Conservation (phyloP, 2,888 invertebrate genomes). For the Tupiocoris notatus region DNA sequence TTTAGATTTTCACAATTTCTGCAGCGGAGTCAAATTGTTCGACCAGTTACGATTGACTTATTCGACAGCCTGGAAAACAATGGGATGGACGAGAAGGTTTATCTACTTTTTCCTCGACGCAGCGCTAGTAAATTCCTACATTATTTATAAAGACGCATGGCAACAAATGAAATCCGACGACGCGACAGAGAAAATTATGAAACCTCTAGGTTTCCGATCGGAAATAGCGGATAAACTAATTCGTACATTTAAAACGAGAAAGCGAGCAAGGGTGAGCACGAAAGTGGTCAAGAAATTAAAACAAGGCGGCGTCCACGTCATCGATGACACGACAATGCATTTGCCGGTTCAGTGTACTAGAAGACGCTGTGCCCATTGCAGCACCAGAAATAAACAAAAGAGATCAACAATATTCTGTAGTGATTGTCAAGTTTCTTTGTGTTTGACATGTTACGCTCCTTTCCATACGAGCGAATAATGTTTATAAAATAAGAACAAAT, state of each 20-base stretch:
- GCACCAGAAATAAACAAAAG: neutral
- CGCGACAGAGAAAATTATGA: neutral
- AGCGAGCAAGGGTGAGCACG: neutral
- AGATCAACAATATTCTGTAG: conserved; percentile 10
- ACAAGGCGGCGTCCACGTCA: neutral
- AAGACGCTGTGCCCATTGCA: conserved; percentile 21
- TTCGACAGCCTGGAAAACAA: neutral
- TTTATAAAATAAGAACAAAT: too few relatives aligned
- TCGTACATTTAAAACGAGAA: neutral
- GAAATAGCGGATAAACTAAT: conserved; percentile 12
- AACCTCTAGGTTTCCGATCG: conserved; percentile 7
- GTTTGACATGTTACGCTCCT: conserved; percentile 17
- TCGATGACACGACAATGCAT: neutral
- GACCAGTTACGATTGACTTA: conserved; percentile 1
- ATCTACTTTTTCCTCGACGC: conserved; percentile 21
- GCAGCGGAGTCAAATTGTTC: neutral
- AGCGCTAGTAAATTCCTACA: conserved; percentile 14
- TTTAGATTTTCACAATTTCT: conserved; percentile 3
- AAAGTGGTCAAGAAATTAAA: neutral
- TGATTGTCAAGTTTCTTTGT: conserved; percentile 21
- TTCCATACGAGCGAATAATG: too few relatives aligned
- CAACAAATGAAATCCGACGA: conserved; percentile 1
- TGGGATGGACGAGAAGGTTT: neutral
- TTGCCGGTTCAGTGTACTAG: neutral
- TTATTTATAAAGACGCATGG: conserved; percentile 1